Percentiles rank a stretch among this genome's conserved stretches.
phyloP scores from a whole-genome alignment of 2,888 invertebrate genomes.

The Cheilosia vulpina region DNA sequence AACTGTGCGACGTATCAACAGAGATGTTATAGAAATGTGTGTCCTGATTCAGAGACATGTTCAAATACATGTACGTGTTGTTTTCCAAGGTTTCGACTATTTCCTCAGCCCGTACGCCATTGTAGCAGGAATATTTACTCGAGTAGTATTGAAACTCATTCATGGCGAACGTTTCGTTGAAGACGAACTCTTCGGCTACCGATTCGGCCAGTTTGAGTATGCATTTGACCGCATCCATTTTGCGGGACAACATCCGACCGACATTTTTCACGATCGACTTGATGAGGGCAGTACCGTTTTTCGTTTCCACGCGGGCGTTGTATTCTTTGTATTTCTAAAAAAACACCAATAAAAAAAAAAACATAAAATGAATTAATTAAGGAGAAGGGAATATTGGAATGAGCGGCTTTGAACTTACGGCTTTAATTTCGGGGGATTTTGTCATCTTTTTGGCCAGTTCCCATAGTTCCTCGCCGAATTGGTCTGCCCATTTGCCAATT shows the following conservation, averaged over 20 bases:
- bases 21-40: slow-evolving; percentile 93
- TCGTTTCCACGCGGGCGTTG: slow-evolving; percentile 91
- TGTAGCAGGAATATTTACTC: slow-evolving; percentile 89
- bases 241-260: slow-evolving; percentile 92
- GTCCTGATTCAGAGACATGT: slow-evolving; percentile 87
- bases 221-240: slow-evolving; percentile 95
- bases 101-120: slow-evolving; percentile 79
- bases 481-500: slow-evolving; percentile 91
- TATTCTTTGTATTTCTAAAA: slow-evolving; percentile 90
- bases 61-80: slow-evolving; percentile 84
- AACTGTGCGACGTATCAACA: slow-evolving; percentile 91
- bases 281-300: slow-evolving; percentile 91
- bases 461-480: slow-evolving; percentile 91
- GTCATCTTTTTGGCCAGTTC: slow-evolving; percentile 90
- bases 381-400: neutral
- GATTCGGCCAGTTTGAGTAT: slow-evolving; percentile 91
- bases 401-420: slow-evolving; percentile 85
- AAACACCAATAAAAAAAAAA: slow-evolving; percentile 14
- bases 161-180: slow-evolving; percentile 82
- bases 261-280: slow-evolving; percentile 92
- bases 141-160: slow-evolving; percentile 87
- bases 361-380: neutral
- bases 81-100: slow-evolving; percentile 79
- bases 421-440: slow-evolving; percentile 90
- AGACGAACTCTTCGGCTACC: slow-evolving; percentile 87